Percentiles rank a stretch among this genome's conserved stretches.
Evolutionary conservation across 2,888 invertebrate genomes (phyloP).

Genomic region (Ophioninae sp.): DNA sequence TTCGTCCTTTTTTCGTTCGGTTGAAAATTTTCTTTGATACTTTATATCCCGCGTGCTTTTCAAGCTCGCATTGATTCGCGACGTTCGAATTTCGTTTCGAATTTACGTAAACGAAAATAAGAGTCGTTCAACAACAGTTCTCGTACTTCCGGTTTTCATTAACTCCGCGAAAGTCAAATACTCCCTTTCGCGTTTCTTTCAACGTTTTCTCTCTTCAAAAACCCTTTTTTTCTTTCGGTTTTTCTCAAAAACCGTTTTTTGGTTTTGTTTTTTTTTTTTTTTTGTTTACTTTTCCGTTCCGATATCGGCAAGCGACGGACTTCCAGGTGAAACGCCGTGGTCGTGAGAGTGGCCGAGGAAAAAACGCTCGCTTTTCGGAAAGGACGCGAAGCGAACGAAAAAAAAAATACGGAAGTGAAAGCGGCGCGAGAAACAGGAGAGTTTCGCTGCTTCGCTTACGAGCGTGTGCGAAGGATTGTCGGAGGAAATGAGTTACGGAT

Average conservation of each 20-base stretch:
- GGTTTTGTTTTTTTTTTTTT: constrained; percentile 14
- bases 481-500: constrained; percentile 65
- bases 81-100: neutral
- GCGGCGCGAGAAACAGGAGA: constrained; percentile 61
- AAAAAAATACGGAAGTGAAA: constrained; percentile 65
- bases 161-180: neutral
- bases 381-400: constrained; percentile 49
- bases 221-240: constrained; percentile 9
- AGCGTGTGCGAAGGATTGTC: constrained; percentile 56
- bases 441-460: constrained; percentile 41
- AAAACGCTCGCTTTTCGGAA: constrained; percentile 41
- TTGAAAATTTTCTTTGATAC: neutral
- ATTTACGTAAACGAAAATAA: neutral
- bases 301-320: constrained; percentile 2
- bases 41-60: neutral
- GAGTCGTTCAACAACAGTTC: neutral
- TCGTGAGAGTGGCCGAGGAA: constrained; percentile 7
- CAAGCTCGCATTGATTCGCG: neutral
- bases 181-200: neutral
- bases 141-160: neutral
- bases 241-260: neutral
- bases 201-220: neutral
- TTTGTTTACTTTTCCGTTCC: neutral
- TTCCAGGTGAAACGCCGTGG: constrained; percentile 4
- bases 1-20: neutral